Conservation (phyloP, 2,113 vertebrate genomes). For the Falcunculus frontatus region DNA sequence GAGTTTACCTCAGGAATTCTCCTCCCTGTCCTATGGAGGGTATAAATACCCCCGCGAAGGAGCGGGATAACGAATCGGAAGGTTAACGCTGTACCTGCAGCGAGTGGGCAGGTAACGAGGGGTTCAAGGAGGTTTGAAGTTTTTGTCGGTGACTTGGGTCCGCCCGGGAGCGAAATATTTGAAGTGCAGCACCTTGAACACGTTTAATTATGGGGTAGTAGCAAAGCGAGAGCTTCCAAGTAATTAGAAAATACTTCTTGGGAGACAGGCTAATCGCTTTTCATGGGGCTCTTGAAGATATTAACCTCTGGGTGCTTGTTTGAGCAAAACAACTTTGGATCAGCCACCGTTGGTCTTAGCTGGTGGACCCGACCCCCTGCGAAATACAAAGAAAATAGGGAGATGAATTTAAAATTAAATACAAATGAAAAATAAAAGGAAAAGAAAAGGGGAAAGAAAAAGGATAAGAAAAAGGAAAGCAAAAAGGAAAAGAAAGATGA, state of each 20-base stretch:
- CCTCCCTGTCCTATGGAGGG: neutral
- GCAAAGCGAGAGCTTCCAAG: constrained; percentile 39
- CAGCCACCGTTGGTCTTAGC: neutral
- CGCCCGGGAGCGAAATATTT: constrained; percentile 42
- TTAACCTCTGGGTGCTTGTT: constrained; percentile 36
- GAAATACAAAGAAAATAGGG: neutral
- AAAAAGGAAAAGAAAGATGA: neutral
- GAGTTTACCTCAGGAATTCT: constrained; percentile 16
- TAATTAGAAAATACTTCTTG: constrained; percentile 67
- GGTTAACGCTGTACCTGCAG: neutral
- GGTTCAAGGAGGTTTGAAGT: neutral
- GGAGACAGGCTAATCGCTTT: constrained; percentile 63
- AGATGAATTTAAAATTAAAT: neutral
- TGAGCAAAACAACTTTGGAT: constrained; percentile 44
- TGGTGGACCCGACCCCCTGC: neutral
- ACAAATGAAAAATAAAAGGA: neutral
- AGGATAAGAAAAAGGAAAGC: neutral
- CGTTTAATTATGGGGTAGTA: constrained; percentile 52
- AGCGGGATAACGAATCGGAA: constrained; percentile 8
- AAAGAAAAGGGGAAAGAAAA: neutral
- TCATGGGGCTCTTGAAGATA: constrained; percentile 49
- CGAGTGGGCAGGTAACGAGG: neutral
- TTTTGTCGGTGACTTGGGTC: neutral
- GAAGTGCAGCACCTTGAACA: constrained; percentile 38
- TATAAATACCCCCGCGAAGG: neutral